These are phyloP conservation scores for Troides oblongomaculatus DNA, from an alignment of 2,888 invertebrate species.

Conservation along the genomic window DNA sequence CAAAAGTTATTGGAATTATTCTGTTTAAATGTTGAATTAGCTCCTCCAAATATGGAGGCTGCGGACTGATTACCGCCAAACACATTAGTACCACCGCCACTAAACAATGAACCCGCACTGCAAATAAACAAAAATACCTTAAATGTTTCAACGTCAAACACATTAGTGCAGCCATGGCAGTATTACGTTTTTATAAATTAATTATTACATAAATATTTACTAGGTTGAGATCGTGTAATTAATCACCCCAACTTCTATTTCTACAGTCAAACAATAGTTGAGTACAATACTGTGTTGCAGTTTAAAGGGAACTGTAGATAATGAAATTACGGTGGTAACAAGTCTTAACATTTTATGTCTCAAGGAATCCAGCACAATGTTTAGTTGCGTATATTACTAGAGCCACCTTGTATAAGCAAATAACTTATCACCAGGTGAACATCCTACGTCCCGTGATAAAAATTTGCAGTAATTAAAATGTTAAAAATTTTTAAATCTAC, in stretches of 20 bases:
- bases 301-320: too few species aligned
- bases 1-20: conserved; percentile 58
- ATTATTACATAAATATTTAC: background rate
- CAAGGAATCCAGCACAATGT: background rate
- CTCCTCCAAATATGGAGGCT: conserved; percentile 59
- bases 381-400: background rate
- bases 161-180: background rate
- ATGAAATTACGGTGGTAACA: too few species aligned
- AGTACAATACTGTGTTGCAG: too few species aligned
- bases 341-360: too few species aligned
- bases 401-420: too few species aligned
- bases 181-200: background rate
- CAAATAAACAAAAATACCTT: conserved; percentile 35
- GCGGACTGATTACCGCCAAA: conserved; percentile 60
- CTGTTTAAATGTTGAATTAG: conserved; percentile 48
- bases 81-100: conserved; percentile 52
- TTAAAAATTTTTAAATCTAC: conserved; percentile 40
- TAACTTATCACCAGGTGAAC: too few species aligned
- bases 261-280: too few species aligned
- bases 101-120: conserved; percentile 57
- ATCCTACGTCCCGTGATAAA: too few species aligned
- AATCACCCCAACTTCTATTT: too few species aligned
- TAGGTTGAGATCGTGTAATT: too few species aligned
- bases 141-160: background rate
- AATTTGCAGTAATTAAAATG: background rate